Percentiles rank a stretch among this genome's conserved stretches.
Evolutionary conservation across 2,113 vertebrate genomes (phyloP).

Genomic region (Fulmarus glacialis): DNA sequence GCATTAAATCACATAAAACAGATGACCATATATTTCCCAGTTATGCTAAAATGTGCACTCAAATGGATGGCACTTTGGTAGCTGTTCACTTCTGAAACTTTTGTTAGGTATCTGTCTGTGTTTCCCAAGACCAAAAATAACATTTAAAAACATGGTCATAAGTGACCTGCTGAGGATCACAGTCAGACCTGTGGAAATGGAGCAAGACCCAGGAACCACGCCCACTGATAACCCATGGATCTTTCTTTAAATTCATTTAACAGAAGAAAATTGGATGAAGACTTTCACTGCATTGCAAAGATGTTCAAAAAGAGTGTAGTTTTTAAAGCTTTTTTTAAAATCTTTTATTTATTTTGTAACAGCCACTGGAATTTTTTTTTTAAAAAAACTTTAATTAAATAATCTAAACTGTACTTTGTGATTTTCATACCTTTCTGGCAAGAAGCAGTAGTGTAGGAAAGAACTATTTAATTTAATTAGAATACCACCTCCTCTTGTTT

Average conservation of each 20-base stretch:
- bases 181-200: no score
- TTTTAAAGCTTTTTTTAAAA: background rate
- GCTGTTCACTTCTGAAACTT: background rate
- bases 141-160: background rate
- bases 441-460: background rate
- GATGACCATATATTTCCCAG: background rate
- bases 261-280: background rate
- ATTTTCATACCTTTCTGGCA: background rate
- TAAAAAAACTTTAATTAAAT: background rate
- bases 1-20: background rate
- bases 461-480: background rate
- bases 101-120: background rate
- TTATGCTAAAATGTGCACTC: background rate
- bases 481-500: background rate
- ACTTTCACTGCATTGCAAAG: background rate
- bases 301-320: background rate
- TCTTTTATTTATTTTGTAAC: background rate
- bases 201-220: background rate
- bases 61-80: background rate
- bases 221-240: no score
- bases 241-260: background rate
- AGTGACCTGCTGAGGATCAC: background rate
- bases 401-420: background rate
- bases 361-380: background rate
- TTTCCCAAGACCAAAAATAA: background rate